Conservation (phyloP, 2,113 vertebrate species). For the Epinephelus lanceolatus region DNA sequence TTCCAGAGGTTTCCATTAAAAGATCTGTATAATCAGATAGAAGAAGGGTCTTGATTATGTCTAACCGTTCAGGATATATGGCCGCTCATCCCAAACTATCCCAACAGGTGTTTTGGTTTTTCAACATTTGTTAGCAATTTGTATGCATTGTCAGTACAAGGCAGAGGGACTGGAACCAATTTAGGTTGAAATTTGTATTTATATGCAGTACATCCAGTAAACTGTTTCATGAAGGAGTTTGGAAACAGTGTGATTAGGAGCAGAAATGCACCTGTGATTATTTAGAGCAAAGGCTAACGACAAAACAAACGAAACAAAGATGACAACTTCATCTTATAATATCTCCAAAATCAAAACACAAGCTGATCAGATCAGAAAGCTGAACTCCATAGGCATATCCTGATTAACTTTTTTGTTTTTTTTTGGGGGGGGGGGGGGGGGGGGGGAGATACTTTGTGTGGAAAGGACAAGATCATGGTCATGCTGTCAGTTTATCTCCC, state of each 20-base stretch:
- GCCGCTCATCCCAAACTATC: neutral
- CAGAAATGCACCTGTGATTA: conserved; percentile 11
- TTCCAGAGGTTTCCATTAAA: conserved; percentile 4
- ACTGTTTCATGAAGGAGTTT: neutral
- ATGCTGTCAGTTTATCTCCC: conserved; percentile 24
- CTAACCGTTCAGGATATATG: neutral
- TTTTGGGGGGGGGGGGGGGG: too few species aligned
- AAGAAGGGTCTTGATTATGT: conserved; percentile 1
- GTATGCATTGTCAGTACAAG: conserved; percentile 12
- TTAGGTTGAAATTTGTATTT: neutral
- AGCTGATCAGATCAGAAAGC: neutral
- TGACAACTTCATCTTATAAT: neutral
- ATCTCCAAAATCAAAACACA: neutral
- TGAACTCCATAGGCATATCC: neutral
- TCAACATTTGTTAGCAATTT: conserved; percentile 56
- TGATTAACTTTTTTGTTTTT: neutral
- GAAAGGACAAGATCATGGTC: neutral
- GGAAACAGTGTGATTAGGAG: neutral
- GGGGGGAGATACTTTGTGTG: neutral
- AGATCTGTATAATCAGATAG: conserved; percentile 12
- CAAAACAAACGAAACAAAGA: conserved; percentile 12
- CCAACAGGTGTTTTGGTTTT: conserved; percentile 57
- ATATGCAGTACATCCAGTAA: neutral
- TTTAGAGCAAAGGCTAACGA: neutral
- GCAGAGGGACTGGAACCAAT: conserved; percentile 31